Evolutionary conservation across 2,888 invertebrate genomes (phyloP).

Genomic region (Patella ulyssiponensis): DNA sequence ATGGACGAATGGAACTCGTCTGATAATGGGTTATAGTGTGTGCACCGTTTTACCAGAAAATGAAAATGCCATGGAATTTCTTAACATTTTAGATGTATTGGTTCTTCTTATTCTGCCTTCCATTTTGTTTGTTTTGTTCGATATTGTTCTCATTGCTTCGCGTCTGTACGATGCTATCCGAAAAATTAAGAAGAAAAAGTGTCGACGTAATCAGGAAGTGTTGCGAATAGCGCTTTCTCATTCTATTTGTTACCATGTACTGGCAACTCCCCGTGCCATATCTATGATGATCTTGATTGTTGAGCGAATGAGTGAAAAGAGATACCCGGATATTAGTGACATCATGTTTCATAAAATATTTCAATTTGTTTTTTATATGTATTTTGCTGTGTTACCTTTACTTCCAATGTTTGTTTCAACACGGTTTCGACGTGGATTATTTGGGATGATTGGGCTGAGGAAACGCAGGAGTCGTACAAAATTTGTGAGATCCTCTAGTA

Average conservation of each 20-base stretch:
- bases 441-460: too few relatives aligned
- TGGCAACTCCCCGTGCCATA: slow-evolving; percentile 51
- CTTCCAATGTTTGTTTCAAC: slow-evolving; percentile 46
- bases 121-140: slow-evolving; percentile 47
- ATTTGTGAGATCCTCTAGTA: too few relatives aligned
- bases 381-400: slow-evolving; percentile 51
- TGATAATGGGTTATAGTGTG: slow-evolving; percentile 33
- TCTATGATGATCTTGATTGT: slow-evolving; percentile 46
- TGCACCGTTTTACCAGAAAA: slow-evolving; percentile 55
- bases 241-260: slow-evolving; percentile 46
- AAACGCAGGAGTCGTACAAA: too few relatives aligned
- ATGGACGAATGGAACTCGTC: slow-evolving; percentile 52
- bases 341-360: slow-evolving; percentile 49
- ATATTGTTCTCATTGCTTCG: slow-evolving; percentile 34
- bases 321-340: slow-evolving; percentile 34
- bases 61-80: slow-evolving; percentile 45
- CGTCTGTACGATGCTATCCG: slow-evolving; percentile 10
- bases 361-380: slow-evolving; percentile 53
- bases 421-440: slow-evolving; percentile 32
- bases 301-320: slow-evolving; percentile 34
- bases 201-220: slow-evolving; percentile 41
- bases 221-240: slow-evolving; percentile 45
- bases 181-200: slow-evolving; percentile 20
- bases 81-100: slow-evolving; percentile 51
- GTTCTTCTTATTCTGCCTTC: slow-evolving; percentile 49